These are phyloP conservation scores for Cistogaster globosa DNA, from an alignment of 2,888 invertebrate genomes.

Conservation along the genomic window DNA sequence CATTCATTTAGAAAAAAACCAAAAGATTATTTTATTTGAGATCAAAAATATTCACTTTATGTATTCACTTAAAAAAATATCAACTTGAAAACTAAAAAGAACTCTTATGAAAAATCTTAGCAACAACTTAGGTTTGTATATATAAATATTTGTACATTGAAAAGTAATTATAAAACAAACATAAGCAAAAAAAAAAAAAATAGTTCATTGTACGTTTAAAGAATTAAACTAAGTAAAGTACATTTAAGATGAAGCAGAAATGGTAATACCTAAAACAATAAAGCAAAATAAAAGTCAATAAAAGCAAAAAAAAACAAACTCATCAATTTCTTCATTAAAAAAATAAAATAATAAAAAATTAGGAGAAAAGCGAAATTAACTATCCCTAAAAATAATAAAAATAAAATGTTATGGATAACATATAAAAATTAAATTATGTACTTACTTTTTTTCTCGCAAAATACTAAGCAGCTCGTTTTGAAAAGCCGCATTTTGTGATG, in stretches of 20 bases:
- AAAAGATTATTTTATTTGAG: constrained; percentile 14
- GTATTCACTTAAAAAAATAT: not conserved
- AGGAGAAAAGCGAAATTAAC: not conserved
- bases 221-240: constrained; percentile 4
- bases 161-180: not conserved
- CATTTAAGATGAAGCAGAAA: too few relatives aligned
- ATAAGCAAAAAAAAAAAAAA: not conserved
- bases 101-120: not conserved
- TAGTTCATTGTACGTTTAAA: not conserved
- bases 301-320: not conserved
- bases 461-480: not conserved
- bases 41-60: constrained; percentile 4
- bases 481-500: constrained; percentile 6
- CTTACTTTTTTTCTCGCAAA: constrained; percentile 9
- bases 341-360: not conserved
- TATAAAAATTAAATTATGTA: too few relatives aligned
- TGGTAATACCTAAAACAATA: not conserved
- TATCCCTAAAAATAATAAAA: not conserved
- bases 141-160: not conserved
- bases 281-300: too few relatives aligned
- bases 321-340: not conserved
- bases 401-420: too few relatives aligned
- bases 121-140: not conserved
- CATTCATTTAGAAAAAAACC: not conserved
- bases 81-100: not conserved